Base-by-base conservation (phyloP, 1,140 invertebrate genomes). In the Chironomus striatipennis region DNA sequence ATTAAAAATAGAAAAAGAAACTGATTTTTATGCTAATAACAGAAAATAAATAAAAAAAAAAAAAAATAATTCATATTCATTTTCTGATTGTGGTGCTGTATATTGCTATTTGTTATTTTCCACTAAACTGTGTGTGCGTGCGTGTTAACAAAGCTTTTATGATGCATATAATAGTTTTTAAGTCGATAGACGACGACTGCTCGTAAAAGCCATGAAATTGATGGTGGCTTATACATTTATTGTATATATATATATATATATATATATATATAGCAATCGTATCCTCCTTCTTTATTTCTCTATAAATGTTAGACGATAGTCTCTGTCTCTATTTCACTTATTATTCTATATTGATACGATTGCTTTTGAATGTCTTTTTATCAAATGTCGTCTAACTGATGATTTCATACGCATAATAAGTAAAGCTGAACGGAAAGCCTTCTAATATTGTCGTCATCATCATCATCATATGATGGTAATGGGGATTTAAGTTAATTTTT, bases 401-500 rank as follows among this genome's bases (percentile, higher is more conserved):
- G 65, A 70, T 70, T 70, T 70, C 24, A 34, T 34, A 34, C 24
- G 24, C 24, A 34, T 34, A 34, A 34, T 34, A 34, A 34, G 24
- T 34, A 34, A 34, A 34, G 24, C 24, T 21, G 17, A 70, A 20
- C 17, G 47, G 24, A 57, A 57, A 57, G 47, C 47, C 65, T 70
- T 12, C 17, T 70, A 70, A 70, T 70, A 70, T 70, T 17, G 9
- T 70, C 65, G 18, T 70, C 20, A 47, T 47, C 43, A 47, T 47
- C 43, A 15, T 47, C 43, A 12, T n/a, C 12, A 57, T 70, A 15
- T 9, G 17, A 70, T 70, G 17, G 17, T 70, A 70, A 70, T 70
- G 17, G 65, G 20, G 65, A 70, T 70, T 70, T 20, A 70, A 70
- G 65, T 70, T 70, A 70, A 70, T 70, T 70, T 70, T 70, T 70